A percentile compares a stretch with the other conserved stretches of the same genome.
Evolutionary conservation across 2,888 invertebrate species (phyloP).

Genomic region (Xestia ashworthii): DNA sequence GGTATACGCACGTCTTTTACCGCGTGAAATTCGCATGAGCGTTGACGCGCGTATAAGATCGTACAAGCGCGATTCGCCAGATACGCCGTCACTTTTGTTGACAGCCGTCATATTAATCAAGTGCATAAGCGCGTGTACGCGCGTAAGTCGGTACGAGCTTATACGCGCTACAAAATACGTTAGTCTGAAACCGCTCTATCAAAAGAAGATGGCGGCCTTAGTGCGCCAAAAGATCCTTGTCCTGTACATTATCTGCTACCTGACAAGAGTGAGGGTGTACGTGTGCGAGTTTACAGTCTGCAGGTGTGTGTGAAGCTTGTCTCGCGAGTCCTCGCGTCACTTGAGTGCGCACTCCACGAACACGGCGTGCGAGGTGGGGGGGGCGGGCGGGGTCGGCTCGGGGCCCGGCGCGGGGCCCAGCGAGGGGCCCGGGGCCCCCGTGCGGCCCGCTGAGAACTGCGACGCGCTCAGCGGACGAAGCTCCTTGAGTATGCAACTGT

Average conservation of each 20-base stretch:
- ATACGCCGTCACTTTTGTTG: not conserved
- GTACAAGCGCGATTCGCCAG: not conserved
- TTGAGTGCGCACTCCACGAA: slow-evolving; percentile 89
- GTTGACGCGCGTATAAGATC: not conserved
- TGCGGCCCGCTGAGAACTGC: slow-evolving; percentile 79
- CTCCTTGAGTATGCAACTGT: slow-evolving; percentile 90
- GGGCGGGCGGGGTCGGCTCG: slow-evolving; percentile 46
- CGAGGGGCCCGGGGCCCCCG: slow-evolving; percentile 43
- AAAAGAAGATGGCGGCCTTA: not conserved
- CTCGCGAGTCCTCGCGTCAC: slow-evolving; percentile 73
- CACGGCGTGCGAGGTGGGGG: slow-evolving; percentile 65
- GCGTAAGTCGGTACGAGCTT: not conserved
- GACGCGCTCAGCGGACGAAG: slow-evolving; percentile 91
- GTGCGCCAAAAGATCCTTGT: slow-evolving; percentile 6
- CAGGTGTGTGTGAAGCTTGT: slow-evolving; percentile 22
- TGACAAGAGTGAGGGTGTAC: not conserved
- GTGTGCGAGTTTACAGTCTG: slow-evolving; percentile 8
- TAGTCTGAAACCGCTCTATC: not conserved
- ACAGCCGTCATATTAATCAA: not conserved
- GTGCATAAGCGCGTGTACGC: not conserved
- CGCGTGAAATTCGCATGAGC: not conserved
- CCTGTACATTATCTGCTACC: slow-evolving; percentile 44
- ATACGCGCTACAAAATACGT: not conserved
- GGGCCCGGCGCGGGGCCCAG: slow-evolving; percentile 41
- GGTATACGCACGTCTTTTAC: not conserved